Conservation (phyloP, 2,797 vertebrate genomes). For the Micropoecilia bifurca region DNA sequence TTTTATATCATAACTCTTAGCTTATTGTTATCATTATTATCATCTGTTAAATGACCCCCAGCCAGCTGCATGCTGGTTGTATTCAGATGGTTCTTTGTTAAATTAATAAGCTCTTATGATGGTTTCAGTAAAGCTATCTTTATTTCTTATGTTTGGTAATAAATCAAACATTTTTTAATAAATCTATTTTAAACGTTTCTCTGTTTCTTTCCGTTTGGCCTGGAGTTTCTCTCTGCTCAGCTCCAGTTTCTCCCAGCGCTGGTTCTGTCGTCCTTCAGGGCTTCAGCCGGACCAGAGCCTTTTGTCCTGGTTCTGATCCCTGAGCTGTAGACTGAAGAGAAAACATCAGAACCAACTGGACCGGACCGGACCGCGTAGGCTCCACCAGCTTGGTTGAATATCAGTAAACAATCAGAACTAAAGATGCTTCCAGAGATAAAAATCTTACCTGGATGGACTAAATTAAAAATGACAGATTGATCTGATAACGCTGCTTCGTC, state of each 20-base stretch:
- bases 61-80: neutral
- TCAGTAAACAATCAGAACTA: neutral
- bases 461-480: neutral
- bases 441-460: neutral
- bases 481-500: no score
- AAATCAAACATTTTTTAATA: neutral
- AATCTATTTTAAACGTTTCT: neutral
- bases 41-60: neutral
- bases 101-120: neutral
- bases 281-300: neutral
- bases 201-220: neutral
- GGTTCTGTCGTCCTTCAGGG: slow-evolving; percentile 4
- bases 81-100: neutral
- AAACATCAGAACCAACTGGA: neutral
- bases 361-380: no score
- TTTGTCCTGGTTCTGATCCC: neutral
- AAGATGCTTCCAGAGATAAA: neutral
- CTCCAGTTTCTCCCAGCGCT: neutral
- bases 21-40: no score
- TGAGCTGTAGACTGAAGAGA: neutral
- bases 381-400: neutral
- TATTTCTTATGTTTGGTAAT: neutral
- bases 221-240: neutral
- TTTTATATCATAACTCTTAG: no score
- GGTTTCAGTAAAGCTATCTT: neutral